phyloP scores from a whole-genome alignment of 2,797 vertebrate genomes.

The Urophycis tenuis region DNA sequence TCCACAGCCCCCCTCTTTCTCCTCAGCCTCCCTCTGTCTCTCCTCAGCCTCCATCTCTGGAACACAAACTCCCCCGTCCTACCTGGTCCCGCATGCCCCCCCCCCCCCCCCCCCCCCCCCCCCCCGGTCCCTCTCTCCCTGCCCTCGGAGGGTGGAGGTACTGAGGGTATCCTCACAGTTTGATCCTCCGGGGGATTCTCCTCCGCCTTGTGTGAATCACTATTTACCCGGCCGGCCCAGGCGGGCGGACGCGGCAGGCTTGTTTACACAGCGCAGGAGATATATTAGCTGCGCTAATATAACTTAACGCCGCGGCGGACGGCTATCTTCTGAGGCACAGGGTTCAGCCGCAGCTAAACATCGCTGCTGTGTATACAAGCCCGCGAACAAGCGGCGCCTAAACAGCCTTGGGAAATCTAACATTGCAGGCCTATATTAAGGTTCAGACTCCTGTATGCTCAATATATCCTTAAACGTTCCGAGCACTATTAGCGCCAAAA shows the following conservation, averaged over 20 bases:
- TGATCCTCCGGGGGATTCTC: background rate
- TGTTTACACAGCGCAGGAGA: background rate
- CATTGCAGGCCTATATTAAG: background rate
- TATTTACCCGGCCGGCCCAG: background rate
- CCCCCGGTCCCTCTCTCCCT: background rate
- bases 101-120: too few relatives aligned
- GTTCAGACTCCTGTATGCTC: background rate
- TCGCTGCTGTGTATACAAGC: background rate
- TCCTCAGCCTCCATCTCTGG: background rate
- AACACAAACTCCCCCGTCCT: background rate
- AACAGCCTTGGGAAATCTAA: background rate
- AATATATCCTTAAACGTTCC: background rate
- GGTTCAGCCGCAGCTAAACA: background rate
- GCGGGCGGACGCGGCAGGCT: background rate
- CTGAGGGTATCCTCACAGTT: background rate
- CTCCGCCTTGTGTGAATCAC: background rate
- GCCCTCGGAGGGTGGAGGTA: background rate
- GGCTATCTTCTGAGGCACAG: background rate
- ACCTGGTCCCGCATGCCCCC: too few relatives aligned
- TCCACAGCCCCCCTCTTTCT: background rate
- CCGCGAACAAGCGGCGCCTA: background rate
- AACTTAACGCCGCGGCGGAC: background rate
- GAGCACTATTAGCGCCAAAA: background rate
- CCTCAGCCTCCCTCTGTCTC: background rate
- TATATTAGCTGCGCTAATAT: background rate